Evolutionary conservation across 2,113 vertebrate genomes (phyloP).

Genomic region (Spea bombifrons): DNA sequence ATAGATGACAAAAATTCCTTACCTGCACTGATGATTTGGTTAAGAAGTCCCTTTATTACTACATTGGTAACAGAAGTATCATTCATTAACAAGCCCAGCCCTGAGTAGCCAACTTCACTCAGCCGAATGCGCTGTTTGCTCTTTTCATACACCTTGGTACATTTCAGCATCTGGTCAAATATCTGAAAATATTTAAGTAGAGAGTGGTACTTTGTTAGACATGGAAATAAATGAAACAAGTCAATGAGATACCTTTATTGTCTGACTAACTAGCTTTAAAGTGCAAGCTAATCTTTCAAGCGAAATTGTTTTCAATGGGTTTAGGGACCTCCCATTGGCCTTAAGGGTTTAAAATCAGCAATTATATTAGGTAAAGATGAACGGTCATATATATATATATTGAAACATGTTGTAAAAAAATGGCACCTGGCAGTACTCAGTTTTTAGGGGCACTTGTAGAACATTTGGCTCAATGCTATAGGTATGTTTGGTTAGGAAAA

Average conservation of each 20-base stretch:
- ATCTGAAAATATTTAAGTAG: constrained; percentile 64
- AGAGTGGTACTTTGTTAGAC: no score
- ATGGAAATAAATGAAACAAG: no score
- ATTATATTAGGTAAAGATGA: no score
- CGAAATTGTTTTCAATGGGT: no score
- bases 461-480: neutral
- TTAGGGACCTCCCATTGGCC: no score
- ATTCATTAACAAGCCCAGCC: constrained; percentile 86
- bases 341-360: no score
- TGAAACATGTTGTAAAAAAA: neutral
- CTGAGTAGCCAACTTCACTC: constrained; percentile 87
- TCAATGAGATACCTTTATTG: no score
- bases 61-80: constrained; percentile 76
- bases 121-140: constrained; percentile 90
- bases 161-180: constrained; percentile 90
- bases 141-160: constrained; percentile 92
- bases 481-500: neutral
- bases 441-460: neutral
- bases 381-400: no score
- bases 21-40: constrained; percentile 90
- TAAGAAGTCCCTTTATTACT: constrained; percentile 84
- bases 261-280: no score
- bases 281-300: no score
- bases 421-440: neutral
- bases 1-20: constrained; percentile 20